A percentile compares a stretch with the other conserved stretches of the same genome.
phyloP scores from a whole-genome alignment of 2,113 vertebrate species.

The Mesembrinibis cayennensis region DNA sequence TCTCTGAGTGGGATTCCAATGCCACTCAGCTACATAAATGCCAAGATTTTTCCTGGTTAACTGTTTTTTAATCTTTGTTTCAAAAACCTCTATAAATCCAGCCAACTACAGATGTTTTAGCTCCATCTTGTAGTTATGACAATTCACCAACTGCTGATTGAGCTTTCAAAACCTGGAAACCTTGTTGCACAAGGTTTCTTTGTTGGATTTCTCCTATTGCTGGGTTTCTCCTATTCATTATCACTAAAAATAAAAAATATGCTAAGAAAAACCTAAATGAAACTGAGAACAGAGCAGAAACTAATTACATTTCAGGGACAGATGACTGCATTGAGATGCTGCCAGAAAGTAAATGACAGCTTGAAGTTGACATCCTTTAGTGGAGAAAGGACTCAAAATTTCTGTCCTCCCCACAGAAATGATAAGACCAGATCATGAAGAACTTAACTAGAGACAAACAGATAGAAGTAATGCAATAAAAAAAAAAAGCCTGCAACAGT shows the following conservation, averaged over 20 bases:
- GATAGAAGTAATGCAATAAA: neutral
- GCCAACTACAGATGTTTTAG: neutral
- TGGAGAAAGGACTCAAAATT: neutral
- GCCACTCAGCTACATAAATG: neutral
- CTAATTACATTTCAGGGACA: neutral
- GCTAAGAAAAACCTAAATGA: neutral
- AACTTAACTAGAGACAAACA: neutral
- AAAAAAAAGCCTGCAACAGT: neutral
- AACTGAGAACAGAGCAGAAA: neutral
- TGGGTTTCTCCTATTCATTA: neutral
- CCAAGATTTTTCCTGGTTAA: neutral
- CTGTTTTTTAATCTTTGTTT: neutral
- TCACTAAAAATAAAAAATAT: neutral
- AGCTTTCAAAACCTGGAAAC: neutral
- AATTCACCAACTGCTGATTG: neutral
- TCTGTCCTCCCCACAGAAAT: neutral
- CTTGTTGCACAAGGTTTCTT: neutral
- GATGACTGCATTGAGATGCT: neutral
- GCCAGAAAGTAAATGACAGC: neutral
- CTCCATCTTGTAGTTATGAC: neutral
- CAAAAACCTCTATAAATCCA: neutral
- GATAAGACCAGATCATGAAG: neutral
- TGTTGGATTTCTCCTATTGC: neutral
- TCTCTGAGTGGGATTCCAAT: neutral
- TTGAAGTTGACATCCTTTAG: neutral